Evolutionary conservation across 2,113 vertebrate species (phyloP), one percentile per base, ranked within the genome.

Genomic region (Indicator maculatus): DNA sequence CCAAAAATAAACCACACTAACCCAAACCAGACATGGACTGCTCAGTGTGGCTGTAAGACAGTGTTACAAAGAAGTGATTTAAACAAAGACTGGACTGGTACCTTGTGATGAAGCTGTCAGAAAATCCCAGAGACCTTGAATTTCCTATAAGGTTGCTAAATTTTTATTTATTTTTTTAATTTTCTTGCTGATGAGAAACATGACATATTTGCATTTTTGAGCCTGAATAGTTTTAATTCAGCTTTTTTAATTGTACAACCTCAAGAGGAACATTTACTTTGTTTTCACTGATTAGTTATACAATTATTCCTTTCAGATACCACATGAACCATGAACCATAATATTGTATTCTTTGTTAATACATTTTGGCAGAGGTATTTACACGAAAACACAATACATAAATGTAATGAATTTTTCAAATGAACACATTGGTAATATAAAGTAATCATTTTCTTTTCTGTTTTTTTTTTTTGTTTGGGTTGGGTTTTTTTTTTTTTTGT

Each of bases 201-300:
- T 73, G 87, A 61, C 95, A 24, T 98, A 98, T 98, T 98, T 98
- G 98, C 97, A 98, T 98, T 98, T 98, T 97, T 98, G 97, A 98
- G 98, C 97, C 97, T 98, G 97, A 97, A 95, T 97, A 98, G 96
- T 97, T 98, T 97, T 97, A 98, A 98, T 98, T 98, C n/a, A n/a
- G n/a, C n/a, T 98, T 98, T 97, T 97, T 97, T 98, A 97, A 97
- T 98, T 98, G 91, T 82, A 96, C 92, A 97, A 97, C 95, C 97
- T 97, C 95, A 95, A 98, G 95, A 98, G 97, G 97, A 98, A 97
- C 97, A 97, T 98, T 98, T 97, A 97, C 97, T 98, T 98, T 98
- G 97, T 98, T 98, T 98, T 98, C 97, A 96, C 95, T 97, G 97
- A 98, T 98, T 97, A 97, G 97, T 98, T 98, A 98, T 97, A 97